Evolutionary conservation across 2,113 vertebrate genomes (phyloP).

Genomic region (Thermophis baileyi): DNA sequence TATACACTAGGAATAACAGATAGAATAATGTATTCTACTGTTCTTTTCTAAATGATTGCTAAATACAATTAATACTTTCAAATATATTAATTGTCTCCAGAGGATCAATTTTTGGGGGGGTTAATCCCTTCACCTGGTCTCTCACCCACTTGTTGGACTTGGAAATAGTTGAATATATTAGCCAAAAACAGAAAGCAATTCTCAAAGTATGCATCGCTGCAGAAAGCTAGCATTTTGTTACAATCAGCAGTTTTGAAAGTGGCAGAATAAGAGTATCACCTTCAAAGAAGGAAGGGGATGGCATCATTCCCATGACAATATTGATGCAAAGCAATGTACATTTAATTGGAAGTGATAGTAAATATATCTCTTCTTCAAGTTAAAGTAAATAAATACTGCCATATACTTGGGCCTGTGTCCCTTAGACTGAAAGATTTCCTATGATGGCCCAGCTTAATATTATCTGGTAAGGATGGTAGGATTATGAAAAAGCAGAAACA

Average conservation of each 20-base stretch:
- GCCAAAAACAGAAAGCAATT: neutral
- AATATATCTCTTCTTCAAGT: neutral
- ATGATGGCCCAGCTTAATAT: neutral
- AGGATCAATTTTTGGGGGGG: neutral
- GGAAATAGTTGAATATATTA: neutral
- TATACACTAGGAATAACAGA: conserved; percentile 31
- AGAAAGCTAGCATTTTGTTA: neutral
- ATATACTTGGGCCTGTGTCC: neutral
- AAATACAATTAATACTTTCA: conserved; percentile 15
- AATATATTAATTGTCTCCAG: neutral
- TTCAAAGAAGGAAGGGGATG: conserved; percentile 3
- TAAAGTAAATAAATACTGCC: neutral
- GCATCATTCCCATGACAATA: neutral
- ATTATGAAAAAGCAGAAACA: neutral
- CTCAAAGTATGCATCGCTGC: neutral
- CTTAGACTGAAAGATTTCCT: neutral
- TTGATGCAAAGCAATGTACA: neutral
- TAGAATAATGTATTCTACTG: conserved; percentile 45
- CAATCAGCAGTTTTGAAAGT: neutral
- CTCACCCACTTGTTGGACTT: neutral
- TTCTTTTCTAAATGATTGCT: conserved; percentile 50
- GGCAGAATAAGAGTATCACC: neutral
- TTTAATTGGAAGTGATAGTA: neutral
- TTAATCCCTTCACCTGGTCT: neutral
- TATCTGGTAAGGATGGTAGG: neutral